A percentile compares a stretch with the other conserved stretches of the same genome.
Conservation (phyloP, 2,888 invertebrate species). For the Tromatobia lineatoria region DNA sequence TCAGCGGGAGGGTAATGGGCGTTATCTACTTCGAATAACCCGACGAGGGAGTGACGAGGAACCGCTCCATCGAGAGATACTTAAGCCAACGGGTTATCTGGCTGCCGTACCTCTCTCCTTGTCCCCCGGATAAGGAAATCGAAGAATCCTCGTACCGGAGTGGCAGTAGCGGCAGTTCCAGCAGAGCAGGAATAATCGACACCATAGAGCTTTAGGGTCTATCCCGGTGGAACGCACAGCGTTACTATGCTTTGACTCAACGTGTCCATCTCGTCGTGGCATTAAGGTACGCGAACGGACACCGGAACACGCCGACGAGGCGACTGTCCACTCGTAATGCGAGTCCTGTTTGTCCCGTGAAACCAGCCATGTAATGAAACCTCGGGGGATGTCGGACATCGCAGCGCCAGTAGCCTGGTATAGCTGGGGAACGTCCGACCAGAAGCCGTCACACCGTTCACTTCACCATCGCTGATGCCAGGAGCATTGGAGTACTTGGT, state of each 20-base stretch:
- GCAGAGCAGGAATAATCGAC: slow-evolving; percentile 55
- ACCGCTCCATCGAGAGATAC: slow-evolving; percentile 71
- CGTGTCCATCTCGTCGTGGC: slow-evolving; percentile 42
- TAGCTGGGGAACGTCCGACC: slow-evolving; percentile 52
- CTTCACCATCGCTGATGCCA: slow-evolving; percentile 50
- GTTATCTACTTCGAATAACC: slow-evolving; percentile 72
- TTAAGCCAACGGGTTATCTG: slow-evolving; percentile 52
- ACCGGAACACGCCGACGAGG: slow-evolving; percentile 62
- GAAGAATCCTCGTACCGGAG: slow-evolving; percentile 41
- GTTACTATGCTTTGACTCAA: slow-evolving; percentile 40
- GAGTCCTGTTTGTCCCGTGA: slow-evolving; percentile 81
- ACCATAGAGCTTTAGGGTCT: slow-evolving; percentile 18
- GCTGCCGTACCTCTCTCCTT: slow-evolving; percentile 10
- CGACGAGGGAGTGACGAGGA: slow-evolving; percentile 72
- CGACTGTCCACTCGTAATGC: slow-evolving; percentile 75
- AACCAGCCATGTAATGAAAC: slow-evolving; percentile 84
- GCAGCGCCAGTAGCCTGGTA: slow-evolving; percentile 63
- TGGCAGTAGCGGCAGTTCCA: slow-evolving; percentile 9
- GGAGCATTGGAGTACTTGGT: slow-evolving; percentile 28
- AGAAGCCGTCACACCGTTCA: slow-evolving; percentile 41
- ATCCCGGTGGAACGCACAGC: slow-evolving; percentile 48
- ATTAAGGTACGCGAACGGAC: slow-evolving; percentile 44
- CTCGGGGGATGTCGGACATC: slow-evolving; percentile 78
- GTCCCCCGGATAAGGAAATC: slow-evolving; percentile 54
- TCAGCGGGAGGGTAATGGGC: slow-evolving; percentile 68